phyloP scores from a whole-genome alignment of 2,113 vertebrate genomes.

The Leucoraja erinaceus region DNA sequence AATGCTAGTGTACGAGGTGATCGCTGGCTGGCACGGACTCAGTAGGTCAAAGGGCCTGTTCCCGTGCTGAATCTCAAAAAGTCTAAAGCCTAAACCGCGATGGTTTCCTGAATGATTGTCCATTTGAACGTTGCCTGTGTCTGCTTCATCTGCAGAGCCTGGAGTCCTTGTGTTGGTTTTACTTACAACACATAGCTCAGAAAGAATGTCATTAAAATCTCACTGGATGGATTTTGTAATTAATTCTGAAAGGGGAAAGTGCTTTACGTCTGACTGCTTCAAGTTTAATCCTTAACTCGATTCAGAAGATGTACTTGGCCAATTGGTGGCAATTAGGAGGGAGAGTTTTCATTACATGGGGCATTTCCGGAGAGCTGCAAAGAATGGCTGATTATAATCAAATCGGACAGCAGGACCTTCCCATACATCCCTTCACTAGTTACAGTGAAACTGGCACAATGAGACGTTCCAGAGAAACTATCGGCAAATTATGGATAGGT shows the following conservation, averaged over 20 bases:
- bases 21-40: too few species aligned
- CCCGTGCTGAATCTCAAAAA: too few species aligned
- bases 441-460: not conserved
- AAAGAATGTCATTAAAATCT: not conserved
- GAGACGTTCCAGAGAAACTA: not conserved
- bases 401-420: not conserved
- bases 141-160: not conserved
- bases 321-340: conserved; percentile 10
- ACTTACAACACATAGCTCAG: not conserved
- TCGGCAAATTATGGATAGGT: not conserved
- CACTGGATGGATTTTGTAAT: conserved; percentile 24
- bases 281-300: conserved; percentile 15
- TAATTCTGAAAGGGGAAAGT: conserved; percentile 18
- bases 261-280: conserved; percentile 18
- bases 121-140: not conserved
- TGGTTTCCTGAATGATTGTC: not conserved
- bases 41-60: too few species aligned
- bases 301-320: conserved; percentile 9
- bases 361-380: not conserved
- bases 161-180: not conserved
- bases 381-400: conserved; percentile 21
- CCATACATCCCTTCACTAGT: not conserved
- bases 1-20: too few species aligned
- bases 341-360: conserved; percentile 17
- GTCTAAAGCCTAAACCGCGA: not conserved